Percentiles rank a stretch among this genome's conserved stretches.
These are phyloP conservation scores for Melanotaenia duboulayi DNA, from an alignment of 2,113 vertebrate species.

Conservation along the genomic window DNA sequence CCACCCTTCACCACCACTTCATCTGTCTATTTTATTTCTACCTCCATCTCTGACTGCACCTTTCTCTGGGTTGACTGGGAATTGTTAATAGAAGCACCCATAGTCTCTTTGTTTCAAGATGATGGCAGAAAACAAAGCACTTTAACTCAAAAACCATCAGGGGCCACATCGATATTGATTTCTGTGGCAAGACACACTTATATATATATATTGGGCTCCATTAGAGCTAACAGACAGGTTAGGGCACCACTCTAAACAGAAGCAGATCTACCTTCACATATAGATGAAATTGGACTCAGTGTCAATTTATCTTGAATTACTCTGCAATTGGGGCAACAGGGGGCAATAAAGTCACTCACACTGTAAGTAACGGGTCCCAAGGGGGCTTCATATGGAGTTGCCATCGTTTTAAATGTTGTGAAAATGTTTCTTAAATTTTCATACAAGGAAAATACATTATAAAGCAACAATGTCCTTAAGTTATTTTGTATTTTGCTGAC, in stretches of 20 bases:
- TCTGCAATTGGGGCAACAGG: conserved; percentile 65
- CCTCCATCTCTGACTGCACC: conserved; percentile 36
- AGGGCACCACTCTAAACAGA: conserved; percentile 68
- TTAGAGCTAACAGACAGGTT: conserved; percentile 74
- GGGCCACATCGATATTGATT: conserved; percentile 85
- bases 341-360: conserved; percentile 69
- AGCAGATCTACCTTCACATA: conserved; percentile 61
- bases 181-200: conserved; percentile 78
- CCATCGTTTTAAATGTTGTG: conserved; percentile 10
- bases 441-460: too few species aligned
- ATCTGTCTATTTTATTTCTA: conserved; percentile 54
- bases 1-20: conserved; percentile 38
- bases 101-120: conserved; percentile 58
- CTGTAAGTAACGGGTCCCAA: conserved; percentile 55
- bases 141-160: conserved; percentile 76
- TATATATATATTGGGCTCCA: conserved; percentile 82
- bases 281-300: conserved; percentile 75
- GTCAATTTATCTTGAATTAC: conserved; percentile 80
- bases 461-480: too few species aligned
- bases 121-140: conserved; percentile 71
- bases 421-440: not conserved
- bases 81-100: conserved; percentile 63
- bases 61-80: conserved; percentile 69
- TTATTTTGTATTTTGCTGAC: too few species aligned
- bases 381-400: not conserved